Percentiles rank a stretch among this genome's conserved stretches.
phyloP scores from a whole-genome alignment of 2,888 invertebrate genomes.

The Caenorhabditis virilis region DNA sequence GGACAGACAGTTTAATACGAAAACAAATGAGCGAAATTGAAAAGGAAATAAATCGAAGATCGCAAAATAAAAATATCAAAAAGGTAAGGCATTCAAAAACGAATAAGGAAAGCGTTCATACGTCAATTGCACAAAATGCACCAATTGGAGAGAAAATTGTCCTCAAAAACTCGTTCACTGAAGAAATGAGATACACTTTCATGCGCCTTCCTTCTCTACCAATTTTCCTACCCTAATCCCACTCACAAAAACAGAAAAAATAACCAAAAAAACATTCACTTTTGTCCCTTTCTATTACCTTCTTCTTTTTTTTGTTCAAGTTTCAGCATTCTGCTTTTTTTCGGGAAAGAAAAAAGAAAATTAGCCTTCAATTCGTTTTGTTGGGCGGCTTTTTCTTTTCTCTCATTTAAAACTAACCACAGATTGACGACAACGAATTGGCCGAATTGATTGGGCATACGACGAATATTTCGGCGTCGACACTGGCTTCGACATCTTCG shows the following conservation, averaged over 20 bases:
- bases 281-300: constrained; percentile 1
- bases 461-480: not conserved
- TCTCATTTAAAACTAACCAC: constrained; percentile 5
- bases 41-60: constrained; percentile 75
- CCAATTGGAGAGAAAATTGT: too few relatives aligned
- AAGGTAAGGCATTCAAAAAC: constrained; percentile 47
- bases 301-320: constrained; percentile 5
- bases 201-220: too few relatives aligned
- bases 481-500: not conserved
- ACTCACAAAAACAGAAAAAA: too few relatives aligned
- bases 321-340: constrained; percentile 4
- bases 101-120: too few relatives aligned
- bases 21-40: constrained; percentile 80
- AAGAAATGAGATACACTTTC: too few relatives aligned
- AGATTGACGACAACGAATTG: constrained; percentile 66
- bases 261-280: too few relatives aligned
- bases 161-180: too few relatives aligned
- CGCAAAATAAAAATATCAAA: constrained; percentile 67
- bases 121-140: too few relatives aligned
- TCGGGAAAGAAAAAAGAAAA: too few relatives aligned
- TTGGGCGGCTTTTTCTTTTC: not conserved
- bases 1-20: constrained; percentile 70
- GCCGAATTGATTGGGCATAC: constrained; percentile 58
- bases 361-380: too few relatives aligned
- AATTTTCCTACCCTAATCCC: too few relatives aligned